A percentile compares a stretch with the other conserved stretches of the same genome.
These are phyloP conservation scores for Loripinus fragilis DNA, from an alignment of 2,888 invertebrate species.

Conservation along the genomic window DNA sequence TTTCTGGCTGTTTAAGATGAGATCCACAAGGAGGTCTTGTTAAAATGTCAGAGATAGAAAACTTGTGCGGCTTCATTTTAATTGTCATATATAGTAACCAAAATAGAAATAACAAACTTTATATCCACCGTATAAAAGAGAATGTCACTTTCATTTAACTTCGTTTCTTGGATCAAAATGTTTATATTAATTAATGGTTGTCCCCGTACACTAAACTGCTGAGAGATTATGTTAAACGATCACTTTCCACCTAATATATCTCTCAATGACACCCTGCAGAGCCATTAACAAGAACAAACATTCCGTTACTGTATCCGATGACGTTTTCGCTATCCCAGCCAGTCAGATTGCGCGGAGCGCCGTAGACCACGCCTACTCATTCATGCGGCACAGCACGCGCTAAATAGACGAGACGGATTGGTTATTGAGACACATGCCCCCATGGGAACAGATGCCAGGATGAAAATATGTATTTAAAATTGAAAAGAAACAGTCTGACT, in stretches of 20 bases:
- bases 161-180: not conserved
- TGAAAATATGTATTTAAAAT: slow-evolving; percentile 29
- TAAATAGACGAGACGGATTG: slow-evolving; percentile 54
- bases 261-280: not conserved
- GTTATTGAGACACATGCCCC: slow-evolving; percentile 41
- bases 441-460: slow-evolving; percentile 53
- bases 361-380: slow-evolving; percentile 45
- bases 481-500: slow-evolving; percentile 20
- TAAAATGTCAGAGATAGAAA: slow-evolving; percentile 54
- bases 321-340: slow-evolving; percentile 42
- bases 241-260: slow-evolving; percentile 19
- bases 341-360: slow-evolving; percentile 16
- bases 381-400: slow-evolving; percentile 39
- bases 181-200: not conserved
- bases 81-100: not conserved
- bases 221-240: slow-evolving; percentile 14
- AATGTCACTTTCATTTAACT: not conserved
- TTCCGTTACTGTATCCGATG: slow-evolving; percentile 24
- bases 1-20: not conserved
- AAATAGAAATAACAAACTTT: too few species aligned
- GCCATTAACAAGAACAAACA: not conserved
- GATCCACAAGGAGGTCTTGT: slow-evolving; percentile 23
- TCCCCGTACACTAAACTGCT: not conserved
- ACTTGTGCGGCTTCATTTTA: slow-evolving; percentile 53
- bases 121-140: not conserved